Percentiles rank a stretch among this genome's conserved stretches.
Evolutionary conservation across 2,888 invertebrate species (phyloP).

Genomic region (Ischnus inquisitorius): DNA sequence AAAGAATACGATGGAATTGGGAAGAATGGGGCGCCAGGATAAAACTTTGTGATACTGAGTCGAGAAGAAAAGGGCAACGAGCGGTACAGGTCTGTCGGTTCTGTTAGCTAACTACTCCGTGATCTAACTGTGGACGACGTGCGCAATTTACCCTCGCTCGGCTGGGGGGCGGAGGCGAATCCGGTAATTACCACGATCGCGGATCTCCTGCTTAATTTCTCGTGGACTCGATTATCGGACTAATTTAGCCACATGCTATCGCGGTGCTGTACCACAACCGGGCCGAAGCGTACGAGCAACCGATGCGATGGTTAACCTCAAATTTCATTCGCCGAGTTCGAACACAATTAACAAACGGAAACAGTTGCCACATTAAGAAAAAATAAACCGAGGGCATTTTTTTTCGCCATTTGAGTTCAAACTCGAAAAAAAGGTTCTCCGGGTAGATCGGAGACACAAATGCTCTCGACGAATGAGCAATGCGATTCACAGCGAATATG

Average conservation of each 20-base stretch:
- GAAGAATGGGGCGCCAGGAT: slow-evolving; percentile 1
- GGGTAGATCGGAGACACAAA: no score
- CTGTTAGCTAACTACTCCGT: slow-evolving; percentile 19
- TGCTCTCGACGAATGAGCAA: no score
- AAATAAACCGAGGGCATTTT: no score
- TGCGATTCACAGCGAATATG: no score
- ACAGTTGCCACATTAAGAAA: no score
- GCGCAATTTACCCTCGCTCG: slow-evolving; percentile 42
- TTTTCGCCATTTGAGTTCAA: no score
- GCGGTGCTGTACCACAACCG: neutral
- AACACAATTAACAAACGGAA: neutral
- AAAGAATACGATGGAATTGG: slow-evolving; percentile 10
- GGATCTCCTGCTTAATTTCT: slow-evolving; percentile 57
- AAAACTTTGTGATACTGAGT: slow-evolving; percentile 2
- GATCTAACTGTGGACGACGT: slow-evolving; percentile 37
- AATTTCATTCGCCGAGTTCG: neutral
- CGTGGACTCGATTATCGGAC: slow-evolving; percentile 61
- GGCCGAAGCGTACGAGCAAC: neutral
- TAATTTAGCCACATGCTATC: slow-evolving; percentile 55
- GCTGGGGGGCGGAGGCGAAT: slow-evolving; percentile 4
- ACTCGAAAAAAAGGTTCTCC: no score
- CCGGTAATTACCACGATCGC: slow-evolving; percentile 52
- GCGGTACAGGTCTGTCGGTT: neutral
- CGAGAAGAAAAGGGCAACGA: neutral
- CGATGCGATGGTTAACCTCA: neutral